Evolutionary conservation across 2,113 vertebrate genomes (phyloP).

Genomic region (Caloenas nicobarica): DNA sequence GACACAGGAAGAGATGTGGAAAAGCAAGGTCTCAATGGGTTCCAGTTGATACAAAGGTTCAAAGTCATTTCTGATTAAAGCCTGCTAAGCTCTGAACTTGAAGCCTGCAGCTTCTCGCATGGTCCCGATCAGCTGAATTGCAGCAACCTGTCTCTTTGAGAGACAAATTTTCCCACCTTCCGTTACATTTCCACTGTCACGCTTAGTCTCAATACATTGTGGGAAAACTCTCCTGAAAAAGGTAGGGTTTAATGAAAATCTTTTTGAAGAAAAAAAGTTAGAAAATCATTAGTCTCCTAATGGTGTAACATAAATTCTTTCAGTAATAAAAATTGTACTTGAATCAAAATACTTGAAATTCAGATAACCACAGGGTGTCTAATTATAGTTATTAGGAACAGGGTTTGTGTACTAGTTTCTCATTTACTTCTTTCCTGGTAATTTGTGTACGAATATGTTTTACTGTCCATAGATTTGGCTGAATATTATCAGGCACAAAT

Average conservation of each 20-base stretch:
- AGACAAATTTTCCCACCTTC: background rate
- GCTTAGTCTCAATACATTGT: background rate
- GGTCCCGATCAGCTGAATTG: background rate
- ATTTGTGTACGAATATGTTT: slow-evolving; percentile 18
- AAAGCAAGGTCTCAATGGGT: background rate
- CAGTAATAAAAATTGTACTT: background rate
- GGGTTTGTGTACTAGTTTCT: background rate
- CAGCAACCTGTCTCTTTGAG: background rate
- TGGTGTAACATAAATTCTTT: background rate
- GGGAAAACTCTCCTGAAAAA: background rate
- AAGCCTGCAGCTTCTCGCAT: background rate
- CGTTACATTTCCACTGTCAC: background rate
- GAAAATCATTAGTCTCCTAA: background rate
- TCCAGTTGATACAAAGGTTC: background rate
- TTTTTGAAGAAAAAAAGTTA: background rate
- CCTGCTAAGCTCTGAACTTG: background rate
- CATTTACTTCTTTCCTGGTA: slow-evolving; percentile 12
- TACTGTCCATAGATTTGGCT: background rate
- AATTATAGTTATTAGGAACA: slow-evolving; percentile 40
- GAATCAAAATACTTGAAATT: slow-evolving; percentile 30
- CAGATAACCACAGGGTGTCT: background rate
- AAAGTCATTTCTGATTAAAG: background rate
- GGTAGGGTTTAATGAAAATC: background rate
- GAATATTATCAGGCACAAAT: background rate
- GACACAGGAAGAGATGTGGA: too few species aligned